These are phyloP conservation scores for Pangasius djambal DNA, from an alignment of 2,797 vertebrate genomes.

Conservation along the genomic window DNA sequence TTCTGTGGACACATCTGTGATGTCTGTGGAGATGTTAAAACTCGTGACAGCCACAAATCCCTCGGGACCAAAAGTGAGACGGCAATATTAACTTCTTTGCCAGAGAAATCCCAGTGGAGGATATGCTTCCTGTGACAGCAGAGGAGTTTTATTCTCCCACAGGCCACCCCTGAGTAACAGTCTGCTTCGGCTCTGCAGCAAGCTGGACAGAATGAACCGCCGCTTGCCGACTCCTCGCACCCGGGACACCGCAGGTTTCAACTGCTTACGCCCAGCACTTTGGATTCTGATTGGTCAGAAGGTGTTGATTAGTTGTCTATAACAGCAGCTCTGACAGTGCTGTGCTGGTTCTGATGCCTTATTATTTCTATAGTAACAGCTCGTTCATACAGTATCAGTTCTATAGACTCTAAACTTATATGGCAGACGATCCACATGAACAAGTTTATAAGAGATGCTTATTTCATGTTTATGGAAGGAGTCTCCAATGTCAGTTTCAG, in stretches of 20 bases:
- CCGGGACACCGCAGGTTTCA: background rate
- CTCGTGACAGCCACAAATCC: background rate
- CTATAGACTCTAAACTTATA: background rate
- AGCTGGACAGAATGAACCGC: background rate
- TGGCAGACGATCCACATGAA: background rate
- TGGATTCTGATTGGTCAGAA: background rate
- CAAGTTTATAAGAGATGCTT: background rate
- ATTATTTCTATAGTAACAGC: background rate
- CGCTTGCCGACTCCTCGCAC: background rate
- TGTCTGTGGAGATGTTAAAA: background rate
- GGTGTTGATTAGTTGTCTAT: background rate
- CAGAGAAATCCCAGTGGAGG: background rate
- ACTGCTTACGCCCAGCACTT: background rate
- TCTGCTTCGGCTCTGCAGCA: background rate
- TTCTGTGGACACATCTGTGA: background rate
- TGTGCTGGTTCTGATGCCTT: background rate
- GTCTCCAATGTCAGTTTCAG: background rate
- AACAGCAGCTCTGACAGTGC: background rate
- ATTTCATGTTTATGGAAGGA: background rate
- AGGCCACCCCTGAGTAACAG: background rate
- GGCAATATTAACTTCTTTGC: background rate
- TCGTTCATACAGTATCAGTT: background rate
- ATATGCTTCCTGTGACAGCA: background rate
- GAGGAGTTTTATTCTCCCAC: background rate
- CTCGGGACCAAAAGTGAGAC: background rate